Percentiles rank a stretch among this genome's conserved stretches.
Conservation (phyloP, 2,113 vertebrate species). For the Conger conger region DNA sequence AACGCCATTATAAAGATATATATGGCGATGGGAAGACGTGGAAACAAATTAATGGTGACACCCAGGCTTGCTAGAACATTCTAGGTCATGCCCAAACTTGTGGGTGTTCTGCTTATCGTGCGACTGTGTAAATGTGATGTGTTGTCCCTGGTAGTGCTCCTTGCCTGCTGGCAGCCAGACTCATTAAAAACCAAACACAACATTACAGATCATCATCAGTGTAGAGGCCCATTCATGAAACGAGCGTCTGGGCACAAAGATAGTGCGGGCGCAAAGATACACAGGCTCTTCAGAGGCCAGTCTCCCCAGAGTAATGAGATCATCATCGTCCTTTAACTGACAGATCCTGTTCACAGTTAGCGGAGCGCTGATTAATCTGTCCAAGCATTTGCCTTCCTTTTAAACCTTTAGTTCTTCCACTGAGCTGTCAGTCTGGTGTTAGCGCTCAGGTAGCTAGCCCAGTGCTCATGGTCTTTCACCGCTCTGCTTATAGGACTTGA, state of each 20-base stretch:
- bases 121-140: background rate
- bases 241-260: background rate
- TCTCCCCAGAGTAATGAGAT: slow-evolving; percentile 23
- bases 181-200: background rate
- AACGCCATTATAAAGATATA: background rate
- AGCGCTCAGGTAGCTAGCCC: background rate
- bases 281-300: background rate
- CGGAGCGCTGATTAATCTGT: slow-evolving; percentile 37
- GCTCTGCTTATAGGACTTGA: background rate
- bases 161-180: background rate
- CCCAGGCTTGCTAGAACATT: background rate
- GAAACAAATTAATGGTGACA: background rate
- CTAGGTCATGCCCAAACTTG: background rate
- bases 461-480: background rate
- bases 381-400: background rate
- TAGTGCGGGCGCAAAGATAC: no score
- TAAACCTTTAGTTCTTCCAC: background rate
- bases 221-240: background rate
- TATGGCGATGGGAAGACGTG: background rate
- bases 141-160: background rate
- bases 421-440: background rate
- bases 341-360: slow-evolving; percentile 38
- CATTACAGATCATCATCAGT: background rate
- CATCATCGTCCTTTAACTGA: slow-evolving; percentile 34
- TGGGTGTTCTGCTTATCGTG: background rate